Evolutionary conservation across 2,888 invertebrate species (phyloP).

Genomic region (Agonopterix arenella): DNA sequence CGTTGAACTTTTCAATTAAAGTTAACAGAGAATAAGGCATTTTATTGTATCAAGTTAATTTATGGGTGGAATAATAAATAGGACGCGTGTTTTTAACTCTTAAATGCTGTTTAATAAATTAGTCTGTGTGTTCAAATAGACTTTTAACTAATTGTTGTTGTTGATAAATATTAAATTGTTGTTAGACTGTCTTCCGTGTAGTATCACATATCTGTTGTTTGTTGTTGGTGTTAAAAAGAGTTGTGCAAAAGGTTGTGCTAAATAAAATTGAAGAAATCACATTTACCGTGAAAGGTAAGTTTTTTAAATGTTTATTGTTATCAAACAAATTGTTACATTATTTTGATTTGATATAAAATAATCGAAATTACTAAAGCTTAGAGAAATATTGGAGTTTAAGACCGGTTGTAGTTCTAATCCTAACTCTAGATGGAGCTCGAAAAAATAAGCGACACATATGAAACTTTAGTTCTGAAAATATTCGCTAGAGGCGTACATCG

Average conservation of each 20-base stretch:
- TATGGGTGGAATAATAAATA: slow-evolving; percentile 24
- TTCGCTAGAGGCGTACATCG: too few relatives aligned
- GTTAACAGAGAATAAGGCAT: slow-evolving; percentile 16
- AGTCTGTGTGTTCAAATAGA: slow-evolving; percentile 2
- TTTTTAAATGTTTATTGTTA: too few relatives aligned
- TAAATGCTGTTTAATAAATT: neutral
- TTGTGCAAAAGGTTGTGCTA: slow-evolving; percentile 53
- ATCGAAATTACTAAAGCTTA: too few relatives aligned
- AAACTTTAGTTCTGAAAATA: too few relatives aligned
- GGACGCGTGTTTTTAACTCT: slow-evolving; percentile 13
- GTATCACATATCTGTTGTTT: slow-evolving; percentile 23
- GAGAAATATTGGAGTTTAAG: too few relatives aligned
- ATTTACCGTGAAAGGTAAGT: slow-evolving; percentile 51
- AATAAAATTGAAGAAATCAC: slow-evolving; percentile 52
- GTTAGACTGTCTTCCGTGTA: slow-evolving; percentile 25
- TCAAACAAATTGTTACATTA: too few relatives aligned
- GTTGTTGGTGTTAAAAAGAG: slow-evolving; percentile 17
- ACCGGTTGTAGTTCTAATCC: too few relatives aligned
- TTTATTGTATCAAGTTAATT: slow-evolving; percentile 9
- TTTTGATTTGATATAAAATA: too few relatives aligned
- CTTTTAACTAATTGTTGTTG: slow-evolving; percentile 27
- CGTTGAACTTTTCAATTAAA: slow-evolving; percentile 28
- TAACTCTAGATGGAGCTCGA: too few relatives aligned
- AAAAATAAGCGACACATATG: too few relatives aligned
- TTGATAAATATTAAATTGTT: slow-evolving; percentile 25